Percentiles rank a stretch among this genome's conserved stretches.
Evolutionary conservation across 30 jellyfish, hydroid and myxozoan species (phyloP).

Genomic region (Phacellophora camtschatica): DNA sequence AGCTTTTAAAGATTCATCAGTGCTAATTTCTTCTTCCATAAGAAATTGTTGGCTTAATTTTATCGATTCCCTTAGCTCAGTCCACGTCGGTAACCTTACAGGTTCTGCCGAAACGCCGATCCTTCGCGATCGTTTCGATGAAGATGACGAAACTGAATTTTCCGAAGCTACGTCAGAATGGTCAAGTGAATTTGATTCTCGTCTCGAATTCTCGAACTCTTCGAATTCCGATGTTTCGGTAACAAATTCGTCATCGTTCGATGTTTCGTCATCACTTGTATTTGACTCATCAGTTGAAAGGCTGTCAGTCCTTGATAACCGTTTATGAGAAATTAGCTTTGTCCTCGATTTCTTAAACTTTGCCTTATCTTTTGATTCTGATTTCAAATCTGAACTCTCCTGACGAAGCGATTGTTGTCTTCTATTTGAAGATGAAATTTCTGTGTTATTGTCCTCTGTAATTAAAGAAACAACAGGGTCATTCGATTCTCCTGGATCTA

Average conservation of each 20-base stretch:
- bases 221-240: too few species aligned
- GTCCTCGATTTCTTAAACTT: neutral
- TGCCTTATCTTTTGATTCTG: neutral
- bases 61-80: slow-evolving; percentile 75
- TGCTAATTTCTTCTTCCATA: slow-evolving; percentile 45
- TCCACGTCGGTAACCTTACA: slow-evolving; percentile 91
- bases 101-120: slow-evolving; percentile 96
- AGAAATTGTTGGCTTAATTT: slow-evolving; percentile 60
- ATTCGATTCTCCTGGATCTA: slow-evolving; percentile 3
- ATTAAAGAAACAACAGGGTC: neutral
- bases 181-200: slow-evolving; percentile 12
- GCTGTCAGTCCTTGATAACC: slow-evolving; percentile 17
- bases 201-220: neutral
- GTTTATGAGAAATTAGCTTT: neutral
- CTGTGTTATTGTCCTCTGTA: neutral
- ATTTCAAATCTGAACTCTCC: too few species aligned
- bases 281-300: slow-evolving; percentile 61
- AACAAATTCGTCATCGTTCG: too few species aligned
- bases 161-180: slow-evolving; percentile 39
- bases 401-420: too few species aligned
- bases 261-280: slow-evolving; percentile 28
- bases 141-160: slow-evolving; percentile 3
- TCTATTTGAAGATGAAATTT: neutral
- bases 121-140: slow-evolving; percentile 72
- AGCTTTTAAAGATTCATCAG: neutral